Base-by-base conservation (phyloP, 2,888 invertebrate genomes). In the Steinernema carpocapsae region DNA sequence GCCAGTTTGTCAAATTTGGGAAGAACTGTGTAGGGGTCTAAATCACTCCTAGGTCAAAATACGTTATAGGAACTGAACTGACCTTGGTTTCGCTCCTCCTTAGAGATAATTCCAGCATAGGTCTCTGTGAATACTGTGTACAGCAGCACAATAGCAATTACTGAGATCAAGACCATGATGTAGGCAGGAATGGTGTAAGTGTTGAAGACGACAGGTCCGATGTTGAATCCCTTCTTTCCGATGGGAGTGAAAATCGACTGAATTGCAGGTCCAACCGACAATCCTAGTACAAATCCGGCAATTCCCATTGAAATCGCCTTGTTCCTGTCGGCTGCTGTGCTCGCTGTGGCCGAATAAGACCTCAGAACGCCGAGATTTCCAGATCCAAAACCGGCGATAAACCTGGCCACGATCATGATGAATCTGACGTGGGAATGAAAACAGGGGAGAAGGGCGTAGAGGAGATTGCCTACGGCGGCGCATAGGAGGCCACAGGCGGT, bases 111-210 rank as follows among this genome's bases (percentile, higher is more conserved):
- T 43, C 81, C 82, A 1, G 79, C 78, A 73, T 82, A 81, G 42
- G 79, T 77, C 37, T 82, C 82, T 0, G 71, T 64, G 79, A 82
- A 82, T 52, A 78, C 76, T 0, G 77, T 24, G 19, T 76, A 22
- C 78, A 82, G 78, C 2, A 79, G 37, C n/a, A 76, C 43, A 14
- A 77, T 56, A 10, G 79, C 77, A 17, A 72, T 22, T 0, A 81
- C 43, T 51, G 76, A 76, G 42, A 81, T 72, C 19, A 78, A 17
- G 0, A 77, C 75, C 81, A 82, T 81, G 14, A 81, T 56, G 71
- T 78, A 82, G 2, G 79, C 79, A 0, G 80, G 77, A 0, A 77
- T 22, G 17, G 81, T 80, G 76, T 82, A 82, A 77, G 79, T 78
- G 72, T 82, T 80, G 19, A 82, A 64, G 37, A 75, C 32, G 7